Evolutionary conservation across 1,140 invertebrate species (phyloP).

Genomic region (Rhynchophorus ferrugineus): DNA sequence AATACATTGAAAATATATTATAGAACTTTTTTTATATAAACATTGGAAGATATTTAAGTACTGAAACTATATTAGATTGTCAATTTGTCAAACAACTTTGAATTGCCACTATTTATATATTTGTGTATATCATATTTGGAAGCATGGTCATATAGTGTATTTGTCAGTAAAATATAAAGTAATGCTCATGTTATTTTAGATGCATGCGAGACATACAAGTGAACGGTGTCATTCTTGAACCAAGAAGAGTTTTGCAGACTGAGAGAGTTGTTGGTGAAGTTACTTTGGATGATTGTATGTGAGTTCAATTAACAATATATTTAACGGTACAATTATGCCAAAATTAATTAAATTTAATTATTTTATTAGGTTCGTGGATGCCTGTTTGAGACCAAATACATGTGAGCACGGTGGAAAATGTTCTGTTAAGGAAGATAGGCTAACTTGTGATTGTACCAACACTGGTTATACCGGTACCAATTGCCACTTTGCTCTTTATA

Average conservation of each 20-base stretch:
- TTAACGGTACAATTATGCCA: too few relatives aligned
- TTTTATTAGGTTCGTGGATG: slow-evolving; percentile 67
- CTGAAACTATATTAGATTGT: too few relatives aligned
- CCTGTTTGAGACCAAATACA: slow-evolving; percentile 78
- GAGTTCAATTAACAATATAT: neutral
- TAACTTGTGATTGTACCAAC: slow-evolving; percentile 81
- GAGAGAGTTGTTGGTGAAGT: slow-evolving; percentile 77
- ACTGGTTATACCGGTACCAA: slow-evolving; percentile 85
- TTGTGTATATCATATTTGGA: too few relatives aligned
- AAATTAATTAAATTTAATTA: too few relatives aligned
- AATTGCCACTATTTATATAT: too few relatives aligned
- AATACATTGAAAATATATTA: too few relatives aligned
- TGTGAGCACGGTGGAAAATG: slow-evolving; percentile 88
- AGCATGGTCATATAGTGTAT: too few relatives aligned
- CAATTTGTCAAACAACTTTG: too few relatives aligned
- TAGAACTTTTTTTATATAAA: too few relatives aligned
- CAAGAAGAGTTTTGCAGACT: slow-evolving; percentile 70
- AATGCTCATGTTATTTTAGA: too few relatives aligned
- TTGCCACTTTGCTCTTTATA: slow-evolving; percentile 85
- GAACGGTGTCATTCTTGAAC: slow-evolving; percentile 66
- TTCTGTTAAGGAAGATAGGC: slow-evolving; percentile 76
- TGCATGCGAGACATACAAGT: slow-evolving; percentile 83
- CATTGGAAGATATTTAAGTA: too few relatives aligned
- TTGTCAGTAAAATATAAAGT: too few relatives aligned
- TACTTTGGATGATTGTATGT: slow-evolving; percentile 76